Conservation (phyloP, 2,113 vertebrate species). For the Ictalurus furcatus region DNA sequence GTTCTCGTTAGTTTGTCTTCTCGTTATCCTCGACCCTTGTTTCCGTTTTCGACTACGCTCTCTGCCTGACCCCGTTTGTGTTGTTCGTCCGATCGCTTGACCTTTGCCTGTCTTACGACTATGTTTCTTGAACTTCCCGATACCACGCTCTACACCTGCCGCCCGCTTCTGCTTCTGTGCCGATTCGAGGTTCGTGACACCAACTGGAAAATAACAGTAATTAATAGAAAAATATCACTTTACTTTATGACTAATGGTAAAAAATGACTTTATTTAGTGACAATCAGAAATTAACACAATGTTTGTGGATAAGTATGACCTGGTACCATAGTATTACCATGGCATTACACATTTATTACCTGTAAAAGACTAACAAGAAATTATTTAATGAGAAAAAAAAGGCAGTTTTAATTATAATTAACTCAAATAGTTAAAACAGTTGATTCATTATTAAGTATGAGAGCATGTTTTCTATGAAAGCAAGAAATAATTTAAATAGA, state of each 20-base stretch:
- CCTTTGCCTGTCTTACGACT: too few species aligned
- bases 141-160: too few species aligned
- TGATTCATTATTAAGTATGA: too few species aligned
- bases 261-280: neutral
- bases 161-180: too few species aligned
- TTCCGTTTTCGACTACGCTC: too few species aligned
- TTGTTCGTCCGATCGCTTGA: too few species aligned
- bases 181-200: neutral
- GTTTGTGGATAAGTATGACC: neutral
- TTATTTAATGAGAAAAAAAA: neutral
- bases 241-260: too few species aligned
- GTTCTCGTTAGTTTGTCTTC: too few species aligned
- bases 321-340: neutral
- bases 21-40: too few species aligned
- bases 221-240: neutral
- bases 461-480: neutral
- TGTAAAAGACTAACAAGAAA: neutral
- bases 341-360: neutral
- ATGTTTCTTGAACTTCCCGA: too few species aligned
- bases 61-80: too few species aligned
- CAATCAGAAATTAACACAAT: neutral
- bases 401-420: neutral
- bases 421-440: neutral
- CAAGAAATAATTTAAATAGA: neutral
- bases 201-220: neutral